Conservation (phyloP, 2,888 invertebrate genomes). For the Ptycholaimellus sp. region DNA sequence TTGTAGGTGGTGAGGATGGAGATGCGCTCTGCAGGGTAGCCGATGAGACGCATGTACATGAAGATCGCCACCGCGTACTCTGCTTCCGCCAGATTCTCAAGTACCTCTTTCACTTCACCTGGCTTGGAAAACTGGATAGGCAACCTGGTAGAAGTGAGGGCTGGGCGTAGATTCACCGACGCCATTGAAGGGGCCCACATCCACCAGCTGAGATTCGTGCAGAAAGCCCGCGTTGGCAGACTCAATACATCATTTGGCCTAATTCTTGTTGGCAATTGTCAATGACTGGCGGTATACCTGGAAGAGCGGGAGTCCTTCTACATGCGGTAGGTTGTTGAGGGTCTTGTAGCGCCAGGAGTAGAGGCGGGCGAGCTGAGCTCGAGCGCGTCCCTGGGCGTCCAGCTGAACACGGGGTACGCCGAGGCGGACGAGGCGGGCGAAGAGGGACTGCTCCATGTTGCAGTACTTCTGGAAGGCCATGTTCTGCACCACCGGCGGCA, state of each 20-base stretch:
- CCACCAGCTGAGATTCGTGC: constrained; percentile 75
- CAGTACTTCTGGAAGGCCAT: constrained; percentile 99
- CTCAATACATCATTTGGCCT: constrained; percentile 2
- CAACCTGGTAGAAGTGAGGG: constrained; percentile 90
- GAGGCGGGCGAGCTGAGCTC: constrained; percentile 43
- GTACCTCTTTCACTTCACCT: too few relatives aligned
- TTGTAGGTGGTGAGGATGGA: constrained; percentile 96
- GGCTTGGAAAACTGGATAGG: too few relatives aligned
- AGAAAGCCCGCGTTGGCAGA: constrained; percentile 71
- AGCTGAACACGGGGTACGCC: constrained; percentile 90
- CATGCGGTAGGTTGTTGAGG: constrained; percentile 74
- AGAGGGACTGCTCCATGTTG: constrained; percentile 97
- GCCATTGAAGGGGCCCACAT: constrained; percentile 86
- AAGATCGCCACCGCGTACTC: constrained; percentile 85
- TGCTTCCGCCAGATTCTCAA: constrained; percentile 39
- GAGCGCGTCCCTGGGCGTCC: constrained; percentile 84
- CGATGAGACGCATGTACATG: constrained; percentile 90
- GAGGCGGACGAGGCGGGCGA: constrained; percentile 75
- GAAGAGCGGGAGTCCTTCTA: constrained; percentile 58
- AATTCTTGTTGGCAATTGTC: background rate
- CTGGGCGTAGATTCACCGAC: constrained; percentile 89
- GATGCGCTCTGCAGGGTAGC: constrained; percentile 84
- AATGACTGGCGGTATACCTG: constrained; percentile 22
- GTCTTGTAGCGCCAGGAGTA: constrained; percentile 34
- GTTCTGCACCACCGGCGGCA: constrained; percentile 97